Conservation (phyloP, 2,888 invertebrate species). For the Thymelicus lineola region DNA sequence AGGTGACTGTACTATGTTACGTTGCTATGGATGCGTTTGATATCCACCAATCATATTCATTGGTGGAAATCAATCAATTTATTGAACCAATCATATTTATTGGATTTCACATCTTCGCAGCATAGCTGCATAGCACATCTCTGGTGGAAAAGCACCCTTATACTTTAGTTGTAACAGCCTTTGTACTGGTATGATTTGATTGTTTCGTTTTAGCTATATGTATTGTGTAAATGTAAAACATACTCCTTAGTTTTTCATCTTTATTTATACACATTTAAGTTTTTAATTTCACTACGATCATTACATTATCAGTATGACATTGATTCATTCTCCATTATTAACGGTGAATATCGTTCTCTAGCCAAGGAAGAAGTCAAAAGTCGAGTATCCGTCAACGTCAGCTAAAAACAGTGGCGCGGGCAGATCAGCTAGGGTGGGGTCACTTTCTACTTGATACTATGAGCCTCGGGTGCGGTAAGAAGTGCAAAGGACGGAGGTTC, state of each 20-base stretch:
- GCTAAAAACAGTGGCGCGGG: constrained; percentile 60
- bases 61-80: no score
- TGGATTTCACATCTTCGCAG: no score
- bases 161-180: constrained; percentile 1
- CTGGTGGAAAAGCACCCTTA: no score
- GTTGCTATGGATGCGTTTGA: no score
- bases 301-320: not conserved
- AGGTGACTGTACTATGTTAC: no score
- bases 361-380: constrained; percentile 78
- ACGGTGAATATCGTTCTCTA: constrained; percentile 60
- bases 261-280: no score
- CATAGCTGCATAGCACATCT: no score
- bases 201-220: no score
- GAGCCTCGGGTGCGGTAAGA: constrained; percentile 34
- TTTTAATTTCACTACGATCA: not conserved
- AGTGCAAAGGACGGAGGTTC: constrained; percentile 31
- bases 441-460: constrained; percentile 41
- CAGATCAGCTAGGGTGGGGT: constrained; percentile 78
- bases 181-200: not conserved
- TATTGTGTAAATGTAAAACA: no score
- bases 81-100: no score
- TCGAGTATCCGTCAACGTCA: constrained; percentile 59
- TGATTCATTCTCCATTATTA: constrained; percentile 21
- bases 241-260: no score
- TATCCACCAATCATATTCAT: no score